Evolutionary conservation across 2,113 vertebrate genomes (phyloP).

Genomic region (Campylorhamphus procurvoides): DNA sequence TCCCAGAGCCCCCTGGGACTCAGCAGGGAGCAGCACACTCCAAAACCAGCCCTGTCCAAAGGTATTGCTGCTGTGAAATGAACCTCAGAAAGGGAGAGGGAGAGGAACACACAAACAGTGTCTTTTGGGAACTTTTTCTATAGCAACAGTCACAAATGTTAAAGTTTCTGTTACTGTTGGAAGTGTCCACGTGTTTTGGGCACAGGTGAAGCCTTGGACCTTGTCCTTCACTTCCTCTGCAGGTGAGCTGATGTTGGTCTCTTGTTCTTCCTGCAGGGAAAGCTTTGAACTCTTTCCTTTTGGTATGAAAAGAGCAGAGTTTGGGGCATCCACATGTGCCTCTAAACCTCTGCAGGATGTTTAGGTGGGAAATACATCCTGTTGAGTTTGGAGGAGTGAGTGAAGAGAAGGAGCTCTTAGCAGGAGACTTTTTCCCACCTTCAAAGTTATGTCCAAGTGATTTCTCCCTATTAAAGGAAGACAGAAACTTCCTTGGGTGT

Average conservation of each 20-base stretch:
- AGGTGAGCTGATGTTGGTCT: not conserved
- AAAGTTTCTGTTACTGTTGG: not conserved
- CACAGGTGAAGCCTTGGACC: fast-evolving
- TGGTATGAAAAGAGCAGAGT: not conserved
- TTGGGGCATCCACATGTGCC: not conserved
- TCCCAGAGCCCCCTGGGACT: not conserved
- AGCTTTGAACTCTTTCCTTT: not conserved
- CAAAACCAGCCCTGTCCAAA: not conserved
- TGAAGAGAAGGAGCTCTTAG: not conserved
- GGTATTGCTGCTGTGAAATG: not conserved
- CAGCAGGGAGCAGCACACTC: not conserved
- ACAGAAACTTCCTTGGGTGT: not conserved
- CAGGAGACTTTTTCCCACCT: not conserved
- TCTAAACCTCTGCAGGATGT: not conserved
- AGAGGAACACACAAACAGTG: not conserved
- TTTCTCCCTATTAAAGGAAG: not conserved
- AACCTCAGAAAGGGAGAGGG: not conserved
- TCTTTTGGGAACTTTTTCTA: not conserved
- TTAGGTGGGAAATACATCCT: not conserved
- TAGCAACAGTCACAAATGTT: not conserved
- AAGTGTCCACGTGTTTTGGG: fast-evolving
- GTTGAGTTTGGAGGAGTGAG: not conserved
- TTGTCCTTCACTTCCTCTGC: not conserved
- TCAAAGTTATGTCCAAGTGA: not conserved
- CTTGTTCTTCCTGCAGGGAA: not conserved